Percentiles rank a stretch among this genome's conserved stretches.
phyloP scores from a whole-genome alignment of 2,888 invertebrate species.

The Scaeva pyrastri region DNA sequence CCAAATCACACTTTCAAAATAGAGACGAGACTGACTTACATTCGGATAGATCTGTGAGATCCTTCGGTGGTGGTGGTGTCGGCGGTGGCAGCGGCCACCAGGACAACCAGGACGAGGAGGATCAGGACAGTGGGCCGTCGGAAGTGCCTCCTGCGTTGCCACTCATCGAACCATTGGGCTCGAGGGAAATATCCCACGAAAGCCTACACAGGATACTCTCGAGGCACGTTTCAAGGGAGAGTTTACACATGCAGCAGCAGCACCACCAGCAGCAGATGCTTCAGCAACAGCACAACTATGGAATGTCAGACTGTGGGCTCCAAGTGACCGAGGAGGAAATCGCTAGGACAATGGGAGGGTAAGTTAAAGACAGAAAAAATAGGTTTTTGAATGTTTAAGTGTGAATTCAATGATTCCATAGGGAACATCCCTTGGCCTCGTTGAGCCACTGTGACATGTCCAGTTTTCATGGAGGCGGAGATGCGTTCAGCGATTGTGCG shows the following conservation, averaged over 20 bases:
- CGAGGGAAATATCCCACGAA: conserved; percentile 92
- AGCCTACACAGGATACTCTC: conserved; percentile 87
- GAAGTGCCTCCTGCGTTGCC: conserved; percentile 93
- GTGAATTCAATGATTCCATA: conserved; percentile 78
- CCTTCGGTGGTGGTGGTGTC: conserved; percentile 66
- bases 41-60: conserved; percentile 79
- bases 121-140: conserved; percentile 92
- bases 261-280: conserved; percentile 85
- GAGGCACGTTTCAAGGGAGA: conserved; percentile 87
- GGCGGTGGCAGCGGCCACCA: conserved; percentile 62
- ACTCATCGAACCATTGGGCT: conserved; percentile 90
- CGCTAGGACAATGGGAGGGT: conserved; percentile 91
- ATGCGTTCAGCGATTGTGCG: conserved; percentile 84
- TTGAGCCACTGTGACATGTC: conserved; percentile 96
- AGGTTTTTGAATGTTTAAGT: neutral
- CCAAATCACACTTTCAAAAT: conserved; percentile 70
- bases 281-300: conserved; percentile 87
- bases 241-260: conserved; percentile 85
- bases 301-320: conserved; percentile 92
- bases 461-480: conserved; percentile 87
- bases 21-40: conserved; percentile 84
- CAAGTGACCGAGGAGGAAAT: conserved; percentile 98
- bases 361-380: conserved; percentile 74
- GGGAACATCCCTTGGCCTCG: conserved; percentile 94
- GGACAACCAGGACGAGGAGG: conserved; percentile 86